phyloP scores from a whole-genome alignment of 2,797 vertebrate genomes.

The Denticeps clupeoides region DNA sequence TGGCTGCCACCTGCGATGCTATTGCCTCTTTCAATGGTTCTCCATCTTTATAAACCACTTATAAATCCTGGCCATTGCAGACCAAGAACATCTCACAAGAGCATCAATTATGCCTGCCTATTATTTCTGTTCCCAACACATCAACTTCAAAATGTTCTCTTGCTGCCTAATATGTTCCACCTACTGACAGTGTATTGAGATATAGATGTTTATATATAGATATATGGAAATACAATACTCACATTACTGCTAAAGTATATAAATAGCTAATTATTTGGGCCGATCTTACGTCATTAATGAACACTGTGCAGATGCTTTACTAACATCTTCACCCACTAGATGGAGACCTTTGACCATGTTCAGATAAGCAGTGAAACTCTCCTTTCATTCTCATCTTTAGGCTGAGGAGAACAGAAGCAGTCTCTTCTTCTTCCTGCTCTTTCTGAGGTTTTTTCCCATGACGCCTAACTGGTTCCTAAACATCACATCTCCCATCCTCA shows the following conservation, averaged over 20 bases:
- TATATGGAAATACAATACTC: too few species aligned
- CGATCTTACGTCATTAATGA: neutral
- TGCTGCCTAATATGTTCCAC: too few species aligned
- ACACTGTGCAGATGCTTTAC: neutral
- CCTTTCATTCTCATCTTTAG: slow-evolving; percentile 43
- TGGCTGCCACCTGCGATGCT: neutral
- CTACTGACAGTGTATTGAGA: too few species aligned
- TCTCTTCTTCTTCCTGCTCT: slow-evolving; percentile 91
- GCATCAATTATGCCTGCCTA: too few species aligned
- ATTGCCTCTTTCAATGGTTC: slow-evolving; percentile 6
- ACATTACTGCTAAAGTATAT: too few species aligned
- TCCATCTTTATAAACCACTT: slow-evolving; percentile 3
- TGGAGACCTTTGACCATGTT: neutral
- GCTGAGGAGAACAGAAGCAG: slow-evolving; percentile 84
- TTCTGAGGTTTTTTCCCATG: slow-evolving; percentile 94
- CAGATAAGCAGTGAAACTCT: slow-evolving; percentile 1
- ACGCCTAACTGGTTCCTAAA: slow-evolving; percentile 98
- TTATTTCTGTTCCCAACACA: too few species aligned
- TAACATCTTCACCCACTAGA: neutral
- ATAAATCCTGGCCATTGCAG: neutral
- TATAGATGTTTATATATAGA: too few species aligned
- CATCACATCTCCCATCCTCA: slow-evolving; percentile 89
- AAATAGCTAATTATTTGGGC: too few species aligned
- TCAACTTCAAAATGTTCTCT: too few species aligned
- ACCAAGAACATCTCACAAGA: neutral